These are phyloP conservation scores for Enoplosus armatus DNA, from an alignment of 2,797 vertebrate genomes.

Conservation along the genomic window DNA sequence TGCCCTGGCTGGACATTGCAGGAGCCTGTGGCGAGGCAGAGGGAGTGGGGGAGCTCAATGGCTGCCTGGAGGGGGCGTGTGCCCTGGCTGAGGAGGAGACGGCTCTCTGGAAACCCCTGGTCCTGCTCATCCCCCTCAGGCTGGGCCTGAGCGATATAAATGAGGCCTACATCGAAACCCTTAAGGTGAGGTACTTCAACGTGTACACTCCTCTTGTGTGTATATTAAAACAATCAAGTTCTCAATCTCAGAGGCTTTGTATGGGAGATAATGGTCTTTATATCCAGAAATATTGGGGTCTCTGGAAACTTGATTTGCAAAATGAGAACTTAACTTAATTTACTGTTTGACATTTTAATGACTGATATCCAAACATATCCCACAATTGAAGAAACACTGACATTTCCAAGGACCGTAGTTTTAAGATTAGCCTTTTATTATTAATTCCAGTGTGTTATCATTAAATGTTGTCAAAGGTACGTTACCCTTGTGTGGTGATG, in stretches of 20 bases:
- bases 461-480: background rate
- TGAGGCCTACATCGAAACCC: constrained; percentile 96
- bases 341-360: background rate
- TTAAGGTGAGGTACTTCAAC: constrained; percentile 88
- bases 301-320: background rate
- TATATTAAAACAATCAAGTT: background rate
- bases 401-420: background rate
- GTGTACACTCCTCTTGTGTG: too few species aligned
- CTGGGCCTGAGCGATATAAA: constrained; percentile 98
- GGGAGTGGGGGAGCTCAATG: constrained; percentile 85
- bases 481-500: background rate
- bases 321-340: background rate
- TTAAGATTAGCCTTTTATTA: background rate
- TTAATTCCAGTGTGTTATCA: background rate
- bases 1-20: constrained; percentile 81
- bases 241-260: background rate
- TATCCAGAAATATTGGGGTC: background rate
- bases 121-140: constrained; percentile 96
- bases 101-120: constrained; percentile 92
- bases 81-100: constrained; percentile 83
- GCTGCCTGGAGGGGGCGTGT: constrained; percentile 88
- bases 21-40: constrained; percentile 78
- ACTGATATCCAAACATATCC: background rate
- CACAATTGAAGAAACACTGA: background rate
- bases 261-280: background rate